These are phyloP conservation scores for Symphodus melops DNA, from an alignment of 2,113 vertebrate genomes.

Conservation along the genomic window DNA sequence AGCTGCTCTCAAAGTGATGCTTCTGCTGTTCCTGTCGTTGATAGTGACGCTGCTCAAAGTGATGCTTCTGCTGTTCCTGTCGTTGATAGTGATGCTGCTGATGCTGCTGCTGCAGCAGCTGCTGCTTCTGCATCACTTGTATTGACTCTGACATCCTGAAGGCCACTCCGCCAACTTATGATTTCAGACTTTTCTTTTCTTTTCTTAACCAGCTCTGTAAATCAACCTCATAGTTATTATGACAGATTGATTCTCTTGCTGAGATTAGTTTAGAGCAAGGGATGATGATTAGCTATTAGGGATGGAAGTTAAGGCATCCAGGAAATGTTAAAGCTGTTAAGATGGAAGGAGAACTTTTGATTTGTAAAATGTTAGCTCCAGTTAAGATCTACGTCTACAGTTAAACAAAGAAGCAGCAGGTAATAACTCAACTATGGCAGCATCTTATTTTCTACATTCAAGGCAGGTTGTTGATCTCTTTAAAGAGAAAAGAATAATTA, in stretches of 20 bases:
- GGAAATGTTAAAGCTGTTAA: conserved; percentile 23
- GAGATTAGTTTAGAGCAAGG: conserved; percentile 37
- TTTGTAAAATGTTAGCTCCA: conserved; percentile 24
- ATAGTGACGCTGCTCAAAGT: conserved; percentile 82
- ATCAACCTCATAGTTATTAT: conserved; percentile 70
- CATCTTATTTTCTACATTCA: neutral
- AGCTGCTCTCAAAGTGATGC: conserved; percentile 87
- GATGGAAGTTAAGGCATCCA: neutral
- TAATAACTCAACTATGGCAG: neutral
- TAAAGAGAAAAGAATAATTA: neutral
- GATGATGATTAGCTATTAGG: conserved; percentile 38
- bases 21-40: conserved; percentile 84
- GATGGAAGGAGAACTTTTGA: conserved; percentile 8
- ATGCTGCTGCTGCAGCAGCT: conserved; percentile 83
- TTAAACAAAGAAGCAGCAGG: conserved; percentile 46
- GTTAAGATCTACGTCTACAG: conserved; percentile 49
- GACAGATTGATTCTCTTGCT: conserved; percentile 5
- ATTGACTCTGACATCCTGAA: conserved; percentile 87
- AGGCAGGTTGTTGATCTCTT: neutral
- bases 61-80: conserved; percentile 83
- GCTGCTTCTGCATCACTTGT: conserved; percentile 86
- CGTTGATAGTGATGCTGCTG: conserved; percentile 81
- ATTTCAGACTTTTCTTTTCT: conserved; percentile 58
- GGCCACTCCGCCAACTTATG: conserved; percentile 68
- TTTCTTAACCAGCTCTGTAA: conserved; percentile 69